These are phyloP conservation scores for Clarias pachynema DNA, from an alignment of 2,797 vertebrate species.

Conservation along the genomic window DNA sequence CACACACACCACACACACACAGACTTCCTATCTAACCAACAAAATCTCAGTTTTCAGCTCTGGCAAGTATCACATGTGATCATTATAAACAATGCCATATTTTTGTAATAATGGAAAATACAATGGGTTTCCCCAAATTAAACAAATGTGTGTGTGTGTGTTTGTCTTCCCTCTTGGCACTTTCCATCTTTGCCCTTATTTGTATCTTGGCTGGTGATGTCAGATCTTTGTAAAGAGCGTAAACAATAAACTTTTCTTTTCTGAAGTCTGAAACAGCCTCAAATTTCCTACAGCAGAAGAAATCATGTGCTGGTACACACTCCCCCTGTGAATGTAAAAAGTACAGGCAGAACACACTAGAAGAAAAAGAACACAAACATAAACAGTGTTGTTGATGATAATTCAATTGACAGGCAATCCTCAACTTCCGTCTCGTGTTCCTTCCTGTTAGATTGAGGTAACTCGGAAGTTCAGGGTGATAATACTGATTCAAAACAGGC, in stretches of 20 bases:
- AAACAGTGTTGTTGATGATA: constrained; percentile 10
- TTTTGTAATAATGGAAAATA: constrained; percentile 53
- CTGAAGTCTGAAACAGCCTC: neutral
- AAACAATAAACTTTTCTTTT: constrained; percentile 16
- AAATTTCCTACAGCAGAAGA: neutral
- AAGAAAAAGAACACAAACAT: constrained; percentile 13
- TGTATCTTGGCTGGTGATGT: neutral
- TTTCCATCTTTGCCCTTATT: neutral
- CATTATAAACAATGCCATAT: constrained; percentile 39
- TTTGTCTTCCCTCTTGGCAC: neutral
- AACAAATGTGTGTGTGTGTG: constrained; percentile 2
- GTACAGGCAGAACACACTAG: neutral
- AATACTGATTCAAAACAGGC: constrained; percentile 43
- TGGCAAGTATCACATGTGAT: constrained; percentile 40
- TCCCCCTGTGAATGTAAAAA: neutral
- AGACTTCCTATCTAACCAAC: constrained; percentile 13
- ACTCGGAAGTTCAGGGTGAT: constrained; percentile 35
- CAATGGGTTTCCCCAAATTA: constrained; percentile 29
- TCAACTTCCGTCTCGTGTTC: neutral
- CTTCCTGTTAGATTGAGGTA: constrained; percentile 32
- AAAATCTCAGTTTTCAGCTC: constrained; percentile 25
- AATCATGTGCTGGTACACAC: neutral
- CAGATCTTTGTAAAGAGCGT: constrained; percentile 19
- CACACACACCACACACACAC: neutral
- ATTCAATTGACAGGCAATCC: constrained; percentile 18